A percentile compares a stretch with the other conserved stretches of the same genome.
These are phyloP conservation scores for Geopemphigus sp. DNA, from an alignment of 1,140 invertebrate genomes.

Conservation along the genomic window DNA sequence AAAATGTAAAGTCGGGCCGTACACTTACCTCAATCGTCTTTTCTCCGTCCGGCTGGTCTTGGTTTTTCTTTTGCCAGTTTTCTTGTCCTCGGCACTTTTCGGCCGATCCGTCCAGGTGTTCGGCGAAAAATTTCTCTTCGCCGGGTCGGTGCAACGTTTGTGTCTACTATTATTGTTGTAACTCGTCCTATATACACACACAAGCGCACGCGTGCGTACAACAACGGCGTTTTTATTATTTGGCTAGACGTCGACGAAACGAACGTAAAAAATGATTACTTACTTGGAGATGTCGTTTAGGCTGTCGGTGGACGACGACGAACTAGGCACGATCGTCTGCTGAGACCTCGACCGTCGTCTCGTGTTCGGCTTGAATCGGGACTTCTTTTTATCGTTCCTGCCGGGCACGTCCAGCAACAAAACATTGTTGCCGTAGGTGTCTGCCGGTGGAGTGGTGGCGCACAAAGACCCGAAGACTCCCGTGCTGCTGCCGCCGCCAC, in stretches of 20 bases:
- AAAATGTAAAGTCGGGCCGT: no score
- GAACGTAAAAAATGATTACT: not conserved
- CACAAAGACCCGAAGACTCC: not conserved
- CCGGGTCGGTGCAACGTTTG: constrained; percentile 3
- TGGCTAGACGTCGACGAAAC: not conserved
- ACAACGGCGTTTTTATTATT: not conserved
- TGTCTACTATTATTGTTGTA: not conserved
- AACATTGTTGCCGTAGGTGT: not conserved
- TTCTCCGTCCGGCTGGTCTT: not conserved
- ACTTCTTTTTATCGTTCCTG: constrained; percentile 34
- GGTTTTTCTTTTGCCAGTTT: not conserved
- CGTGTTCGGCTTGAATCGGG: constrained; percentile 52
- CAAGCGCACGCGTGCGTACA: no score
- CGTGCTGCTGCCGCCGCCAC: not conserved
- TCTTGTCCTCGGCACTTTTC: constrained; percentile 6
- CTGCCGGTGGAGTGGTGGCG: not conserved
- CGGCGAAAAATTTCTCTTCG: constrained; percentile 4
- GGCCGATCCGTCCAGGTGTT: constrained; percentile 13
- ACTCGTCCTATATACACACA: constrained; percentile 24
- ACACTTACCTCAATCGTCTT: not conserved
- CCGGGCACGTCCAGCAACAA: constrained; percentile 54
- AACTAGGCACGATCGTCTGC: constrained; percentile 50
- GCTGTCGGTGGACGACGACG: constrained; percentile 55
- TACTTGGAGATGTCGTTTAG: constrained; percentile 50
- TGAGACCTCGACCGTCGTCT: constrained; percentile 52